A percentile compares a stretch with the other conserved stretches of the same genome.
Conservation (phyloP, 1,140 invertebrate species). For the Venturia canescens region DNA sequence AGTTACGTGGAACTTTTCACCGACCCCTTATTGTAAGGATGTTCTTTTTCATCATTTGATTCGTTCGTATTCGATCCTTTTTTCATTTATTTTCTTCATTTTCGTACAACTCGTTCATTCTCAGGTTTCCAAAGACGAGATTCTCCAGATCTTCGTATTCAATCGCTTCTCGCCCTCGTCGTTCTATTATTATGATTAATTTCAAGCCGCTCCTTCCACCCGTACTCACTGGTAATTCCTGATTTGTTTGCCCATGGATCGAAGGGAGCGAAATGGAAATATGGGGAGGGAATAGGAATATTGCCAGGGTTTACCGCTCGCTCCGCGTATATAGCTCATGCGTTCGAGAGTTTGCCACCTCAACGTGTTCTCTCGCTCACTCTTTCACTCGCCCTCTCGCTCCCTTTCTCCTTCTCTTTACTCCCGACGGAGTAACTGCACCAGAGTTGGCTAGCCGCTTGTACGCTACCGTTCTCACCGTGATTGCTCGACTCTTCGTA, state of each 20-base stretch:
- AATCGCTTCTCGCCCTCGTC: slow-evolving; percentile 4
- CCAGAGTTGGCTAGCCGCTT: slow-evolving; percentile 37
- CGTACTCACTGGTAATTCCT: slow-evolving; percentile 28
- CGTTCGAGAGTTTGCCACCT: slow-evolving; percentile 31
- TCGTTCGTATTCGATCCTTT: background rate
- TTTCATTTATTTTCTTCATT: slow-evolving; percentile 16
- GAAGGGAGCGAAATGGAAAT: slow-evolving; percentile 13
- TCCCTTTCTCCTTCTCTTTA: slow-evolving; percentile 6
- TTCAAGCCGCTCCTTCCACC: slow-evolving; percentile 11
- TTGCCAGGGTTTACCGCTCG: slow-evolving; percentile 19
- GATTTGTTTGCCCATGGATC: slow-evolving; percentile 44
- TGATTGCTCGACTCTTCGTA: slow-evolving; percentile 46
- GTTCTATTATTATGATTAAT: slow-evolving; percentile 31
- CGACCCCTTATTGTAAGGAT: background rate
- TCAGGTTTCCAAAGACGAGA: background rate
- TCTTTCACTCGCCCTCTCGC: background rate
- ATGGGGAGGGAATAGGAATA: slow-evolving; percentile 22
- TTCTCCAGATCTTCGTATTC: background rate
- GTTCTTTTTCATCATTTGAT: background rate
- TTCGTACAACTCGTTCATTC: slow-evolving; percentile 5
- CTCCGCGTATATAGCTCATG: background rate
- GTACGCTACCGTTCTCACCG: slow-evolving; percentile 39
- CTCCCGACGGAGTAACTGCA: slow-evolving; percentile 27
- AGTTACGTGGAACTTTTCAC: background rate
- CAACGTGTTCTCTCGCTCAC: background rate